Conservation (phyloP, 2,888 invertebrate genomes). For the Metacarcinus magister region DNA sequence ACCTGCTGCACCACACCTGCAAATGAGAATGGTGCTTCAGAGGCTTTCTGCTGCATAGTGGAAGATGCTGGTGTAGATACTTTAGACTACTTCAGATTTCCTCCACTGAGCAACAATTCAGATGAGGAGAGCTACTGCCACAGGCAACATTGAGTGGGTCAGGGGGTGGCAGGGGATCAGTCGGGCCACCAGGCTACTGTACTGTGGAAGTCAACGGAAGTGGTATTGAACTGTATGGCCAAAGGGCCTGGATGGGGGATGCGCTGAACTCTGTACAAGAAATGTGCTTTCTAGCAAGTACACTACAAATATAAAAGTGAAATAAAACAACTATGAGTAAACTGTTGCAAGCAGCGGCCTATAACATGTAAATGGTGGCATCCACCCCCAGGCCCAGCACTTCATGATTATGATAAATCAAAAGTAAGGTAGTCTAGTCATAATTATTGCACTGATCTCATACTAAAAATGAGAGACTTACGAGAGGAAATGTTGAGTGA, state of each 20-base stretch:
- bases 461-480: slow-evolving; percentile 80
- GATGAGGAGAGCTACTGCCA: slow-evolving; percentile 77
- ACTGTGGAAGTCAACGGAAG: slow-evolving; percentile 81
- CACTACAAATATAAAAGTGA: slow-evolving; percentile 81
- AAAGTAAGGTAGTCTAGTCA: slow-evolving; percentile 79
- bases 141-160: slow-evolving; percentile 76
- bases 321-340: slow-evolving; percentile 80
- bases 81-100: slow-evolving; percentile 63
- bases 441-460: slow-evolving; percentile 82
- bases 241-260: slow-evolving; percentile 79
- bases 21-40: slow-evolving; percentile 78
- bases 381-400: slow-evolving; percentile 80
- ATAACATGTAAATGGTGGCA: slow-evolving; percentile 81
- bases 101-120: slow-evolving; percentile 70
- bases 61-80: slow-evolving; percentile 64
- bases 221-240: slow-evolving; percentile 80
- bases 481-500: slow-evolving; percentile 81
- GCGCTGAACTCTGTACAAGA: slow-evolving; percentile 80
- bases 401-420: slow-evolving; percentile 79
- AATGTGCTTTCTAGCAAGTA: slow-evolving; percentile 81
- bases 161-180: slow-evolving; percentile 75
- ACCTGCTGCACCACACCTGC: slow-evolving; percentile 76
- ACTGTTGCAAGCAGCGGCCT: slow-evolving; percentile 81
- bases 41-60: slow-evolving; percentile 74
- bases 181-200: slow-evolving; percentile 78